These are phyloP conservation scores for Hipparchia sbordonii DNA, from an alignment of 2,888 invertebrate species.

Conservation along the genomic window DNA sequence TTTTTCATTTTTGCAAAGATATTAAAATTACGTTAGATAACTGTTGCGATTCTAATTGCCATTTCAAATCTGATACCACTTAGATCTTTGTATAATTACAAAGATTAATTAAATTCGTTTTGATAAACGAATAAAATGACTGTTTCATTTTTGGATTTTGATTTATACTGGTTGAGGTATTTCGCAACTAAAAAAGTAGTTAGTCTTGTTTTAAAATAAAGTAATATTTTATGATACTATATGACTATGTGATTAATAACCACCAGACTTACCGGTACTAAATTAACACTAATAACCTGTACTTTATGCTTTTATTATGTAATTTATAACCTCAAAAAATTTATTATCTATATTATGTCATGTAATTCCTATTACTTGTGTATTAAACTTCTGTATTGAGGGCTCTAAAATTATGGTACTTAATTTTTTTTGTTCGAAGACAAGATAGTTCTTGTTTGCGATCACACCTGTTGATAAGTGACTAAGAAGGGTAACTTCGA, in stretches of 20 bases:
- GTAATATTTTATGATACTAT: neutral
- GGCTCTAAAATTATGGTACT: no score
- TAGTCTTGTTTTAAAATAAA: neutral
- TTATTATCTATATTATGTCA: no score
- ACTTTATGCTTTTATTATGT: neutral
- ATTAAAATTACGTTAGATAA: neutral
- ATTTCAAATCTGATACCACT: neutral
- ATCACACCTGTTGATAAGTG: no score
- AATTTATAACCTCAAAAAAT: neutral
- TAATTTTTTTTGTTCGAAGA: no score
- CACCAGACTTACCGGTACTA: neutral
- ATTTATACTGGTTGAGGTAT: constrained; percentile 5
- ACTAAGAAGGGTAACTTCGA: no score
- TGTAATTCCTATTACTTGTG: no score
- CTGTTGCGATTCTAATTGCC: neutral
- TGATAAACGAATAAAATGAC: neutral
- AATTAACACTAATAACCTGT: neutral
- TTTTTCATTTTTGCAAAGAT: no score
- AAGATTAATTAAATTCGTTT: no score
- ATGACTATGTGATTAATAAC: constrained; percentile 1
- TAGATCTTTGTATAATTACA: neutral
- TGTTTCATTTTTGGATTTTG: neutral
- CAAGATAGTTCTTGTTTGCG: no score
- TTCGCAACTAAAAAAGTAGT: constrained; percentile 4
- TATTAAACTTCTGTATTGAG: no score